Evolutionary conservation across 1,140 invertebrate species (phyloP).

Genomic region (Leptoteleia sp.): DNA sequence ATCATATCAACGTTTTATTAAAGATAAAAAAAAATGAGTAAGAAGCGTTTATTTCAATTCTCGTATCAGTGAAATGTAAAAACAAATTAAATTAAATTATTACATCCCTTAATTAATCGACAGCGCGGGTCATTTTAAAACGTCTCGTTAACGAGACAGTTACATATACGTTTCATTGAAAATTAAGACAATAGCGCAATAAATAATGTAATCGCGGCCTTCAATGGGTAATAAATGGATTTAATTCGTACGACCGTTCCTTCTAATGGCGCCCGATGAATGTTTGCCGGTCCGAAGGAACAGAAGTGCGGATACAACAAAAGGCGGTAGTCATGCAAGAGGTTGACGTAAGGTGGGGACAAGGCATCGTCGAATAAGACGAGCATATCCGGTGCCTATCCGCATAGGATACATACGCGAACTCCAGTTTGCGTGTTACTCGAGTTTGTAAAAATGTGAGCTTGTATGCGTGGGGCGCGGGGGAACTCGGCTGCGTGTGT

Average conservation of each 20-base stretch:
- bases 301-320: slow-evolving; percentile 31
- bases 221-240: slow-evolving; percentile 48
- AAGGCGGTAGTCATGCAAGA: slow-evolving; percentile 64
- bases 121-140: neutral
- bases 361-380: slow-evolving; percentile 56
- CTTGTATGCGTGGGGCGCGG: slow-evolving; percentile 59
- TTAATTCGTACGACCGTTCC: slow-evolving; percentile 21
- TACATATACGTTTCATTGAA: slow-evolving; percentile 16
- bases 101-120: too few relatives aligned
- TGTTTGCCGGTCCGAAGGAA: slow-evolving; percentile 25
- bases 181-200: slow-evolving; percentile 32
- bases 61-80: too few relatives aligned
- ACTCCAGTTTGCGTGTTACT: slow-evolving; percentile 54
- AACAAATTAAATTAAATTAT: too few relatives aligned
- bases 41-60: too few relatives aligned
- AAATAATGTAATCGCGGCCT: slow-evolving; percentile 32
- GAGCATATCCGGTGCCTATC: slow-evolving; percentile 62
- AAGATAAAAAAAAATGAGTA: too few relatives aligned
- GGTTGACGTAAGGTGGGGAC: slow-evolving; percentile 57
- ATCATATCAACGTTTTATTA: too few relatives aligned
- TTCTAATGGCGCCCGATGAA: neutral
- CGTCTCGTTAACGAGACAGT: slow-evolving; percentile 16
- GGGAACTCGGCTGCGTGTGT: slow-evolving; percentile 53
- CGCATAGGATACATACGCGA: slow-evolving; percentile 54
- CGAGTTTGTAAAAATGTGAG: slow-evolving; percentile 62